These are phyloP conservation scores for Amblyraja radiata DNA, from an alignment of 2,797 vertebrate genomes.

Conservation along the genomic window DNA sequence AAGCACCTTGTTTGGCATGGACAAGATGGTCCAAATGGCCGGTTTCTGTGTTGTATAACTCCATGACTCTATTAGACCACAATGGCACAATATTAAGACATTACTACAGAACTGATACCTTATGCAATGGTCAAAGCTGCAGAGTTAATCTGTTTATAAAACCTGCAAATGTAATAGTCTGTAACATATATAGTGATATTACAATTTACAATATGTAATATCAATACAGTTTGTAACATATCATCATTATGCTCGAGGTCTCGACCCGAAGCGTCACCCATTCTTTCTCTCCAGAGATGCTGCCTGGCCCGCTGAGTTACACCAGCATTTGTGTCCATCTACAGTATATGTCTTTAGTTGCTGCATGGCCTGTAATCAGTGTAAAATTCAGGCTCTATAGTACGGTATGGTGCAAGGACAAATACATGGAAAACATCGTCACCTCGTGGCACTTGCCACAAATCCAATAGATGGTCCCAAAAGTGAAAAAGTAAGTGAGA, in stretches of 20 bases:
- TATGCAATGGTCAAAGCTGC: neutral
- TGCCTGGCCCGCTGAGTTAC: no score
- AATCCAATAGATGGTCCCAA: neutral
- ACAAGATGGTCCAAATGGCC: no score
- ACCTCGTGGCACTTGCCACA: neutral
- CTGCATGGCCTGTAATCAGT: neutral
- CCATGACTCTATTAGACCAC: neutral
- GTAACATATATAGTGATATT: neutral
- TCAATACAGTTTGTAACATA: neutral
- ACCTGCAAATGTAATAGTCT: neutral
- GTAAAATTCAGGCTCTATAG: neutral
- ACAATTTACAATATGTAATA: neutral
- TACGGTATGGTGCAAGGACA: neutral
- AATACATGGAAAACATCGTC: neutral
- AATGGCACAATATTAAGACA: neutral
- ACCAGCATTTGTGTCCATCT: no score
- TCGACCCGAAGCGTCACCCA: no score
- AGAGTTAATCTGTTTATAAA: neutral
- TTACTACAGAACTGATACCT: neutral
- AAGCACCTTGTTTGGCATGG: no score
- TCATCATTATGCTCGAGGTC: neutral
- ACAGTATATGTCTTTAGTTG: neutral
- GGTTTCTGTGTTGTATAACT: no score
- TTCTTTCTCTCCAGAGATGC: no score
- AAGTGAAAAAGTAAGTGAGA: neutral